Evolutionary conservation across 1,140 invertebrate genomes (phyloP), one percentile per base, ranked within the genome.

Genomic region (Ruditapes philippinarum): DNA sequence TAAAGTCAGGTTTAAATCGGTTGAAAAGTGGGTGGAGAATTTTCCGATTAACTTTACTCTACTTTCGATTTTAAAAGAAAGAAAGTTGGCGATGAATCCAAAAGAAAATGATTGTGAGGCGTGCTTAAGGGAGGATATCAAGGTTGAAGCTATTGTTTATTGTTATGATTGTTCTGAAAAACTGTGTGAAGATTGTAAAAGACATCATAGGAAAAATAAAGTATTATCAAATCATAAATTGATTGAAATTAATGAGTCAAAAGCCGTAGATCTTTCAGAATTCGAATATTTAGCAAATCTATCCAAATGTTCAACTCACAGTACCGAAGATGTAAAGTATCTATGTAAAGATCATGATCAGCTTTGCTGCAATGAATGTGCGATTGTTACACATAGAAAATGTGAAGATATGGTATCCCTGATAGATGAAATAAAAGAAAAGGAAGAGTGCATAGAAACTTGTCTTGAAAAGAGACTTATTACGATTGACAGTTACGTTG

Each of bases 341-440:
- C 31, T 73, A 1, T 73, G 68, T 19, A 73, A 73, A 38, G 36
- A 65, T 65, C 62, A 65, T 65, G 62, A 65, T 31, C 62, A 65
- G 62, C 28, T 65, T 3, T 65, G 68, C n/a, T 73, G 68, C 36
- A 73, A 40, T 73, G 68, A 73, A 12, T 73, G 68, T 73, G 33
- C 68, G 9, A 73, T 73, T 40, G 36, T 38, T 38, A 33, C 19
- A 38, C 68, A 73, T 38, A 38, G 68, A 73, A 73, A 73, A 40
- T 73, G 68, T 40, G 68, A 73, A 73, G 31, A 40, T 28, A 40
- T 73, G 33, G 68, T 73, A 1, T n/a, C 68, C 3, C 31, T 73
- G 38, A 19, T n/a, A 7, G 22, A 38, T 40, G 68, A 73, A 40
- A 1, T 38, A 17, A 17, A 25, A 31, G 62, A 9, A 5, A 31